Conservation (phyloP, 1,140 invertebrate species). For the Danaus melanippus region DNA sequence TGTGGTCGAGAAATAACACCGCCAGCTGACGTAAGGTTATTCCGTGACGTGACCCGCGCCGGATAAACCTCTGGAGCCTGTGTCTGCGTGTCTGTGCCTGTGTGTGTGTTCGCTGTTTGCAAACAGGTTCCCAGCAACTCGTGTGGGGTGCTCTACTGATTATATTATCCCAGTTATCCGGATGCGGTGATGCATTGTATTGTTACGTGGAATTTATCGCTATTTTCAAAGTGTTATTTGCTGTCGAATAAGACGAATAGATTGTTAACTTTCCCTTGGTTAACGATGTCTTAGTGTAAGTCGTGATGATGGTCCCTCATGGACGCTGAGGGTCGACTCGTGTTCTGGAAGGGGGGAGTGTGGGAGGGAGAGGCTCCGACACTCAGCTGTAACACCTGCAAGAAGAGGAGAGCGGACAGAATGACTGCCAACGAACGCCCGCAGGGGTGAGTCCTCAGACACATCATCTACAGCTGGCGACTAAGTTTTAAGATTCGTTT, state of each 20-base stretch:
- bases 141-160: constrained; percentile 18
- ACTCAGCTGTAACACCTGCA: constrained; percentile 54
- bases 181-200: constrained; percentile 16
- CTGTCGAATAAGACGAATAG: too few species aligned
- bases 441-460: constrained; percentile 40
- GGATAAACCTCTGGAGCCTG: constrained; percentile 2
- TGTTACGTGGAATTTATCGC: constrained; percentile 5
- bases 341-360: constrained; percentile 59
- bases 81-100: constrained; percentile 11
- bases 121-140: constrained; percentile 30
- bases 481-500: too few species aligned
- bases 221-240: too few species aligned
- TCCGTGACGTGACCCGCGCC: not conserved
- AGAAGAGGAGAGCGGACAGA: constrained; percentile 52
- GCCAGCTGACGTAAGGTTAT: not conserved
- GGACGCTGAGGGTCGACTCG: constrained; percentile 56
- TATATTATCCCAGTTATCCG: constrained; percentile 15
- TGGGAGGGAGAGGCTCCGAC: constrained; percentile 58
- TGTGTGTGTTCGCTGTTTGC: constrained; percentile 30
- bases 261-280: too few species aligned
- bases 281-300: constrained; percentile 16
- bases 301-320: constrained; percentile 34
- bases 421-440: constrained; percentile 53
- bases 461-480: constrained; percentile 2
- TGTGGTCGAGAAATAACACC: constrained; percentile 38